Conservation (phyloP, 2,888 invertebrate genomes). For the Latheticus oryzae region DNA sequence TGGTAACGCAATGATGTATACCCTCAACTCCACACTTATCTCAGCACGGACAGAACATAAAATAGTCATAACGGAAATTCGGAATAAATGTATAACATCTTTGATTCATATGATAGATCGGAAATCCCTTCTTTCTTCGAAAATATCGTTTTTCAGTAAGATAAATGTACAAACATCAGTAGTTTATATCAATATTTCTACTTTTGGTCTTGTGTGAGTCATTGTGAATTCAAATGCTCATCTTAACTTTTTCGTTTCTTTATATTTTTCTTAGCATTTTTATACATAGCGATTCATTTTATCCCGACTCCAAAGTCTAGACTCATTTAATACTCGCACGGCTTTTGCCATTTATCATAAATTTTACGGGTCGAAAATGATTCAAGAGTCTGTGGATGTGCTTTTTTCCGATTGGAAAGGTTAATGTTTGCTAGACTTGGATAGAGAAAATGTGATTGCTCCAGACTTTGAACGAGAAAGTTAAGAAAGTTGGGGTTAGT, state of each 20-base stretch:
- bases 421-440: too few relatives aligned
- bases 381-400: too few relatives aligned
- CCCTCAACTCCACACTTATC: conserved; percentile 21
- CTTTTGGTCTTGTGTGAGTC: conserved; percentile 24
- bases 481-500: too few relatives aligned
- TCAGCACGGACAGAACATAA: conserved; percentile 23
- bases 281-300: too few relatives aligned
- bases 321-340: conserved; percentile 24
- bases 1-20: too few relatives aligned
- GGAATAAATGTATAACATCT: conserved; percentile 31
- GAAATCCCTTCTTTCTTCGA: conserved; percentile 30
- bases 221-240: conserved; percentile 32
- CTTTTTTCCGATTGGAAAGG: too few relatives aligned
- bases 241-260: conserved; percentile 7
- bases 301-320: conserved; percentile 20
- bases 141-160: conserved; percentile 24
- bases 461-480: too few relatives aligned
- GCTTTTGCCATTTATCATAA: conserved; percentile 33
- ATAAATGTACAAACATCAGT: conserved; percentile 16
- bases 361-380: conserved; percentile 18
- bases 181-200: conserved; percentile 25
- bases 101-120: conserved; percentile 32
- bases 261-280: too few relatives aligned
- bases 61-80: conserved; percentile 28
- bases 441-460: too few relatives aligned